Base-by-base conservation (phyloP, 2,797 vertebrate genomes). In the Jordanella pulchra region DNA sequence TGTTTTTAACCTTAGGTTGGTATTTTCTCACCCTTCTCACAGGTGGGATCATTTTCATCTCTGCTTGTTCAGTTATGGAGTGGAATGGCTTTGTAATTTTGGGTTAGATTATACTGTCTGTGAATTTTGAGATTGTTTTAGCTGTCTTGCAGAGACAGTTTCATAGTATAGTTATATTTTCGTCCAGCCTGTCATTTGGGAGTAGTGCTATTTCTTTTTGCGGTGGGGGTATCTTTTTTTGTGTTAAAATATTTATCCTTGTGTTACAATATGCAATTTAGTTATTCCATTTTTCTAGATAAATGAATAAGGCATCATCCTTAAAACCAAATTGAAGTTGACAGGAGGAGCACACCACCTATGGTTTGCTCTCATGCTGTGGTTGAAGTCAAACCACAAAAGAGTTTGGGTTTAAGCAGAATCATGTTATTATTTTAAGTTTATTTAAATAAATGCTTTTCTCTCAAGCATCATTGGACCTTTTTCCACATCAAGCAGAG, bases 11-110 rank as follows among this genome's bases (percentile, higher is more conserved):
- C 42, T 27, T 53, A 45, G 61, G 51, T 77, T 75, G 47, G 4
- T 65, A 13, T 72, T 78, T 63, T 79, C 74, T 82, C 80, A 39
- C 70, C 56, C 45, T 72, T 42, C 72, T 72, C 67, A 7, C 35
- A 56, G 42, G 55, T 78, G 61, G 14, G 78, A 84, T 88, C 75
- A 23, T 47, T 75, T 84, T 84, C 85, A 81, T 69, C 69, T 71
- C 77, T 83, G 85, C 17, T 39, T 1, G 68, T 7, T 75, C 72
- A 23, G 18, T 82, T 69, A 79, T 35, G 27, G 18, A 79, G 56
- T 39, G 35, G 75, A 50, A 25, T 63, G 10, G 50, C 21, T 71
- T 71, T 51, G 50, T 75, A 25, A 53, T 54, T 68, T 35, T 54
- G 69, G 69, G 67, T 53, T 71, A 60, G 67, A 69, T 80, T 66